Conservation (phyloP, 37 sponge, comb jelly and placozoan genomes). For the Halisarca cf. caerulea region DNA sequence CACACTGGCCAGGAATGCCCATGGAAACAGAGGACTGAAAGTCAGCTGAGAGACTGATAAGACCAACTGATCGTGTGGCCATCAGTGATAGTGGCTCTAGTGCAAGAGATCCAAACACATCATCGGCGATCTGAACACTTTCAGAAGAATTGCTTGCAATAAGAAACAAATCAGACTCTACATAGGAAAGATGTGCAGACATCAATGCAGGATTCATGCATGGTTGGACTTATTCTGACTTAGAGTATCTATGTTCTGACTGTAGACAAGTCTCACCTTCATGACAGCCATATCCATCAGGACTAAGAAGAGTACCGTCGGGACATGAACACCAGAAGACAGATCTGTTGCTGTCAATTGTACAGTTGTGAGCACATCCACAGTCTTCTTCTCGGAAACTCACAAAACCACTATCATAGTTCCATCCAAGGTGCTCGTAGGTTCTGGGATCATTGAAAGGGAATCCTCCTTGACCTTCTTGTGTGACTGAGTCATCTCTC, state of each 20-base stretch:
- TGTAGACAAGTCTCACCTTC: constrained; percentile 27
- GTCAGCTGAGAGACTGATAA: no score
- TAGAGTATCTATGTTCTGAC: no score
- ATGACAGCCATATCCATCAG: constrained; percentile 37
- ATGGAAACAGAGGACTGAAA: no score
- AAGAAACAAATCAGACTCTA: neutral
- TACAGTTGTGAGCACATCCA: constrained; percentile 31
- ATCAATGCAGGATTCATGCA: neutral
- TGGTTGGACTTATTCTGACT: neutral
- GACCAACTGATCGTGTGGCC: no score
- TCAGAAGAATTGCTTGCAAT: neutral
- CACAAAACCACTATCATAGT: constrained; percentile 22
- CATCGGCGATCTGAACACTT: neutral
- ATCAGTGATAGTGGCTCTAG: no score
- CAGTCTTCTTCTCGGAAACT: neutral
- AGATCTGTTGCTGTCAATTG: constrained; percentile 4
- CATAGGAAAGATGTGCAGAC: neutral
- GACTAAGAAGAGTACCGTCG: neutral
- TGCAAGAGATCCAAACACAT: no score
- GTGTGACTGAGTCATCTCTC: neutral
- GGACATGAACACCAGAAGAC: neutral
- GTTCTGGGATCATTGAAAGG: neutral
- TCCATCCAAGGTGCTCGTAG: neutral
- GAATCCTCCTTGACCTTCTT: constrained; percentile 24
- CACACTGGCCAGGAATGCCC: no score